These are phyloP conservation scores for Amphiprion percula DNA, from an alignment of 2,113 vertebrate genomes.

Conservation along the genomic window DNA sequence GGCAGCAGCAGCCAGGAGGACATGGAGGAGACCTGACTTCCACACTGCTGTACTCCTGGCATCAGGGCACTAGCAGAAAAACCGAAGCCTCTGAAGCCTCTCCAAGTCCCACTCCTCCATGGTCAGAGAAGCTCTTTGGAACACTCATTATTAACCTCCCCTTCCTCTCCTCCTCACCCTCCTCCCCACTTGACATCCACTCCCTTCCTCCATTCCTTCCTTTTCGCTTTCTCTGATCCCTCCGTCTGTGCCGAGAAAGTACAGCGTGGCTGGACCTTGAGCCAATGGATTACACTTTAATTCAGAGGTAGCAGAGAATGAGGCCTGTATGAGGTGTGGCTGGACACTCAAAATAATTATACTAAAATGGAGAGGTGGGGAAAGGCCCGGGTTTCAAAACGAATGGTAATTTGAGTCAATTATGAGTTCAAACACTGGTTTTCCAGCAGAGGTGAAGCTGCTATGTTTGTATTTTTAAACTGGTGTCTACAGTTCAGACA, in stretches of 20 bases:
- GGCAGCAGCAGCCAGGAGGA: constrained; percentile 52
- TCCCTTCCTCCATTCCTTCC: background rate
- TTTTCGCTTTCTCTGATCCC: constrained; percentile 52
- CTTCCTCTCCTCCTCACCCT: constrained; percentile 9
- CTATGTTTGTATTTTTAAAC: no score
- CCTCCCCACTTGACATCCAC: constrained; percentile 34
- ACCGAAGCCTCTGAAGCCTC: constrained; percentile 62
- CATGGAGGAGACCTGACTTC: constrained; percentile 60
- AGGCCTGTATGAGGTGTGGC: constrained; percentile 11
- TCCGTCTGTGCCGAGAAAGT: constrained; percentile 62
- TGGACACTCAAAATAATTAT: constrained; percentile 24
- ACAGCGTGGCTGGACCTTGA: constrained; percentile 41
- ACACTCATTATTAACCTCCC: constrained; percentile 72
- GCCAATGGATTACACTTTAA: constrained; percentile 54
- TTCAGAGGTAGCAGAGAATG: constrained; percentile 32
- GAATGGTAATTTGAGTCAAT: constrained; percentile 9
- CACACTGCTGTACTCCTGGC: constrained; percentile 45
- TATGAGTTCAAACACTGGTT: background rate
- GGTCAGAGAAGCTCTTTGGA: constrained; percentile 66
- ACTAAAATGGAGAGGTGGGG: constrained; percentile 9
- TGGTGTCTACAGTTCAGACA: no score
- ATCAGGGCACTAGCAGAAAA: constrained; percentile 55
- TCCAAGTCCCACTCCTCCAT: constrained; percentile 56
- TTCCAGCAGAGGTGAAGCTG: background rate
- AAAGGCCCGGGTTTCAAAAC: background rate